Evolutionary conservation across 2,113 vertebrate species (phyloP).

Genomic region (Melanotaenia duboulayi): DNA sequence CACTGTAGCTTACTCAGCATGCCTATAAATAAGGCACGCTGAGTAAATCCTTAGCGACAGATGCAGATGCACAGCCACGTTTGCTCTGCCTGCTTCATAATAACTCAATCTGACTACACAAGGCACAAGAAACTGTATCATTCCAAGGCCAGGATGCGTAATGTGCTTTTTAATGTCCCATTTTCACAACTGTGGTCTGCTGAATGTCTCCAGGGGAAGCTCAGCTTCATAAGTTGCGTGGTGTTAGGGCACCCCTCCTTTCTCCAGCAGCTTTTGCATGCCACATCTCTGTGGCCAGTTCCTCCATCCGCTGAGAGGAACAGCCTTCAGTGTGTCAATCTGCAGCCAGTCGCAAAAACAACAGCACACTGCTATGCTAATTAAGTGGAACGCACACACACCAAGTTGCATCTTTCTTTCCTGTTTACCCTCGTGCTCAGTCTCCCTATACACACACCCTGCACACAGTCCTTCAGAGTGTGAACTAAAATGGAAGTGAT

Average conservation of each 20-base stretch:
- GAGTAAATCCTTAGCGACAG: background rate
- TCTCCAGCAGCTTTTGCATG: conserved; percentile 28
- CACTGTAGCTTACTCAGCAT: no score
- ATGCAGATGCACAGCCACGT: background rate
- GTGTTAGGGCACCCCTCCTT: conserved; percentile 26
- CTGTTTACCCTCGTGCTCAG: conserved; percentile 29
- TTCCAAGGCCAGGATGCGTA: conserved; percentile 24
- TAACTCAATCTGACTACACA: conserved; percentile 13
- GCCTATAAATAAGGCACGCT: background rate
- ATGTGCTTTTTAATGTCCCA: conserved; percentile 6
- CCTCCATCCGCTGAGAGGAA: conserved; percentile 40
- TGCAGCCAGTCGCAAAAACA: conserved; percentile 47
- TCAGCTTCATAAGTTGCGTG: conserved; percentile 32
- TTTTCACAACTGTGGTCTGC: conserved; percentile 39
- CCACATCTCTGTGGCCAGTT: conserved; percentile 36
- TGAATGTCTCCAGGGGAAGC: conserved; percentile 31
- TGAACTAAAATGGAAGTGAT: conserved; percentile 65
- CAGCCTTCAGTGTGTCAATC: conserved; percentile 42
- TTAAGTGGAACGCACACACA: conserved; percentile 38
- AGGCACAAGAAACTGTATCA: background rate
- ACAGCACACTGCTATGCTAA: conserved; percentile 30
- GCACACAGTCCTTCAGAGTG: conserved; percentile 59
- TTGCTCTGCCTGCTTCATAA: background rate
- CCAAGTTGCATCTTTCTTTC: background rate
- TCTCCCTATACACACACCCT: conserved; percentile 7